A percentile compares a stretch with the other conserved stretches of the same genome.
These are phyloP conservation scores for Phymanthus crucifer DNA, from an alignment of 92 coral and sea anemone species.

Conservation along the genomic window DNA sequence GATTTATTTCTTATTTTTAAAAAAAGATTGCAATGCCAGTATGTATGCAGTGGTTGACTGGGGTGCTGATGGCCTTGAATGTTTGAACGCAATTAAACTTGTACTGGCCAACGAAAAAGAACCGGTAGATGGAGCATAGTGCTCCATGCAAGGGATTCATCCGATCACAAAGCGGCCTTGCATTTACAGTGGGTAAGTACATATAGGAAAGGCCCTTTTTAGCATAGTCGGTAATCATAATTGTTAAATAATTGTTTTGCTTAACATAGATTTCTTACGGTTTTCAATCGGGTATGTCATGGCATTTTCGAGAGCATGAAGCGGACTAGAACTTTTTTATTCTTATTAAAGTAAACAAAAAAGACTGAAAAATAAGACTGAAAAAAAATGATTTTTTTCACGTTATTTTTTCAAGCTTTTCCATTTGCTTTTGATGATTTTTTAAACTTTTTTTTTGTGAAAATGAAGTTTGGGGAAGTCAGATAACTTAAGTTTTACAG, in stretches of 20 bases:
- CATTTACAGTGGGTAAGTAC: not conserved
- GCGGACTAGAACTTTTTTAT: not conserved
- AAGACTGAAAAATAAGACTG: no score
- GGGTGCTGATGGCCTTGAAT: not conserved
- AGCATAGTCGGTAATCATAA: not conserved
- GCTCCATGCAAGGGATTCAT: constrained; percentile 2
- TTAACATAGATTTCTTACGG: not conserved
- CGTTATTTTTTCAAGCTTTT: no score
- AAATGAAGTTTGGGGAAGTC: no score
- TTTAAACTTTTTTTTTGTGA: no score
- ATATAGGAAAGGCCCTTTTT: not conserved
- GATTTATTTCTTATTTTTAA: not conserved
- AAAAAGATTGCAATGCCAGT: not conserved
- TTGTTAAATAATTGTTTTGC: not conserved
- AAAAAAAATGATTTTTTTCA: no score
- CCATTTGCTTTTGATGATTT: no score
- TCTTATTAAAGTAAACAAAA: not conserved
- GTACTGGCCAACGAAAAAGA: not conserved
- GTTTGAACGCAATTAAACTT: not conserved
- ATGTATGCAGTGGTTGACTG: not conserved
- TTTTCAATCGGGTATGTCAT: not conserved
- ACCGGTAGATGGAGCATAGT: not conserved
- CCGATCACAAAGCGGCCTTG: not conserved
- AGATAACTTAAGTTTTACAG: no score
- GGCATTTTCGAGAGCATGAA: not conserved